Base-by-base conservation (phyloP, 2,797 vertebrate species). In the Acomys russatus region DNA sequence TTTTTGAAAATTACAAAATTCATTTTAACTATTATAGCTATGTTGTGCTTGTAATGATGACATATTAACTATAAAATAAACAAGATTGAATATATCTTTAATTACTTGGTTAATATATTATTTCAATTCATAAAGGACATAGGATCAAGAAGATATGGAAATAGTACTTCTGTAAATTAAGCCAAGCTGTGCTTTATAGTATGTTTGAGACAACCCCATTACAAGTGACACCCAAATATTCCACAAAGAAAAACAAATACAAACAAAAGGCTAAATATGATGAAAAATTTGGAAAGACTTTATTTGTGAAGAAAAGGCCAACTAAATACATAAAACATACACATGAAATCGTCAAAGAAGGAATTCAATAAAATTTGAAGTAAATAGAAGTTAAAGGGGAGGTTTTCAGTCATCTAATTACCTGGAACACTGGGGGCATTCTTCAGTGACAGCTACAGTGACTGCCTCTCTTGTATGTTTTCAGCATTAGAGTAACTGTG, bases 1-100 rank as follows among this genome's bases (percentile, higher is more conserved):
- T 85, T 85, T 90, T 70, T 54, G 33, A 85, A 92, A 51, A 2
- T 56, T 84, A 77, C 1, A 88, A n/a, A 95, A 63, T 83, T 70
- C n/a, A 59, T 35, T 44, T 6, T n/a, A n/a, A 6, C 30, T 33
- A 30, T 30, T 54, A 82, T 71, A 74, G 28, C 70, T 94, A 82
- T 91, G 23, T 0, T 91, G 15, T 7, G 8, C 44, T 49, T 18
- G 28, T 79, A 44, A 70, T 2, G 4, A 15, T 1, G 7, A 38
- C 54, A 73, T 38, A 5, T 1, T 23, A 93, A 17, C 70, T 6
- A 84, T 51, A 92, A 0, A 89, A 82, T 17, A 89, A 78, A 88
- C 4, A 74, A 88, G 18, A 56, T 9, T 49, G 17, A 71, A 66
- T 74, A 23, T 30, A 1, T 25, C 61, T 79, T 70, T 94, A 63